Evolutionary conservation across 1,140 invertebrate species (phyloP).

Genomic region (Drosophila albomicans): DNA sequence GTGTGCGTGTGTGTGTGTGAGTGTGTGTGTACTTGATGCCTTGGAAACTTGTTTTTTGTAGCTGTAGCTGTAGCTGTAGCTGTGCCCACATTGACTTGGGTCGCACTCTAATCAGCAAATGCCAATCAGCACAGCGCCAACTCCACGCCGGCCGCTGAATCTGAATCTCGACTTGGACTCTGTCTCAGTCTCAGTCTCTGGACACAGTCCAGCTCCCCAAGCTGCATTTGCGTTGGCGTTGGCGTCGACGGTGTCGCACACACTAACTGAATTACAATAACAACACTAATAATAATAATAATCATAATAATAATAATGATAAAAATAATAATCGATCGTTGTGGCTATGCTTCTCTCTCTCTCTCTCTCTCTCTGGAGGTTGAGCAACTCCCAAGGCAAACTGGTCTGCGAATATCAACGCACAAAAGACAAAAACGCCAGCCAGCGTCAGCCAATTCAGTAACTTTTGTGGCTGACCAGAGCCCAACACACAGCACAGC

Average conservation of each 20-base stretch:
- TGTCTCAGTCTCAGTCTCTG: not conserved
- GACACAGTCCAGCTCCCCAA: not conserved
- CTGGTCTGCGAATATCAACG: slow-evolving; percentile 52
- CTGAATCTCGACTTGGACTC: not conserved
- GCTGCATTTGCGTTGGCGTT: slow-evolving; percentile 61
- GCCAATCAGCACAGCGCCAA: slow-evolving; percentile 41
- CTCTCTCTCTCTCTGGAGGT: slow-evolving; percentile 45
- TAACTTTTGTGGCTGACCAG: slow-evolving; percentile 4
- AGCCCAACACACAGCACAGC: not conserved
- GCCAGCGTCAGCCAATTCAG: not conserved
- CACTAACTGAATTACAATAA: slow-evolving; percentile 72
- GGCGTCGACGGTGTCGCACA: slow-evolving; percentile 33
- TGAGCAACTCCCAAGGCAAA: slow-evolving; percentile 78
- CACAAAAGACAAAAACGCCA: slow-evolving; percentile 16
- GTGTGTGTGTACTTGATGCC: slow-evolving; percentile 40
- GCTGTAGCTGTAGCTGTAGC: not conserved
- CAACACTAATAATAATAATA: slow-evolving; percentile 29
- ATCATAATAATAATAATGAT: not conserved
- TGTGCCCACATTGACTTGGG: slow-evolving; percentile 38
- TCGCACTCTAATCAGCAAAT: slow-evolving; percentile 52
- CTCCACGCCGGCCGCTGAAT: slow-evolving; percentile 22
- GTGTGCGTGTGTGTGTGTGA: slow-evolving; percentile 14
- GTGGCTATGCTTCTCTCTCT: slow-evolving; percentile 10
- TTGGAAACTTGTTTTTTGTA: slow-evolving; percentile 42
- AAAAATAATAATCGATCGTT: slow-evolving; percentile 70